phyloP scores from a whole-genome alignment of 2,888 invertebrate genomes.

The Exephanes ischioxanthus region DNA sequence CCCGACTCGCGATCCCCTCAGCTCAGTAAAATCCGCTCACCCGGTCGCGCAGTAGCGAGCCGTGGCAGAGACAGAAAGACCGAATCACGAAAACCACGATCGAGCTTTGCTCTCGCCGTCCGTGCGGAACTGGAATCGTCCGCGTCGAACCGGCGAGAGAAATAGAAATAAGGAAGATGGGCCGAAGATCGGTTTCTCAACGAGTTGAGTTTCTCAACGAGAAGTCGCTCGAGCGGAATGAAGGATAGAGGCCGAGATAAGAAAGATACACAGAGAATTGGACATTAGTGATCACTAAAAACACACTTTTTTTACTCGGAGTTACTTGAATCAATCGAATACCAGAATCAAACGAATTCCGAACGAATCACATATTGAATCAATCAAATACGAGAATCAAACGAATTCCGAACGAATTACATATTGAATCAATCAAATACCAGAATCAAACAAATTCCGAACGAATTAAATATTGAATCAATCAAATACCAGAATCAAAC shows the following conservation, averaged over 20 bases:
- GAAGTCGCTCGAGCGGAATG: not conserved
- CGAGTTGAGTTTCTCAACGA: conserved; percentile 2
- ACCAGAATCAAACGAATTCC: not conserved
- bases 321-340: not conserved
- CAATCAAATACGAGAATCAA: too few relatives aligned
- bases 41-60: too few relatives aligned
- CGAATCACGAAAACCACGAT: conserved; percentile 23
- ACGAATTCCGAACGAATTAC: too few relatives aligned
- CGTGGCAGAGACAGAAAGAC: not conserved
- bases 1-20: not conserved
- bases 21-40: conserved; percentile 3
- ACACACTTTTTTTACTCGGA: not conserved
- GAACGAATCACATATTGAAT: too few relatives aligned
- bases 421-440: too few relatives aligned
- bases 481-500: too few relatives aligned
- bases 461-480: too few relatives aligned
- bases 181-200: conserved; percentile 1
- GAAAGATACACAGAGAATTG: too few relatives aligned
- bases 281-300: too few relatives aligned
- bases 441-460: too few relatives aligned
- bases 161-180: not conserved
- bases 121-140: conserved; percentile 39
- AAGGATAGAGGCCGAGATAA: not conserved
- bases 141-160: not conserved
- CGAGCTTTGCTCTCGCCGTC: conserved; percentile 27